phyloP scores from a whole-genome alignment of 2,797 vertebrate genomes.

The Halcyon chelicuti region DNA sequence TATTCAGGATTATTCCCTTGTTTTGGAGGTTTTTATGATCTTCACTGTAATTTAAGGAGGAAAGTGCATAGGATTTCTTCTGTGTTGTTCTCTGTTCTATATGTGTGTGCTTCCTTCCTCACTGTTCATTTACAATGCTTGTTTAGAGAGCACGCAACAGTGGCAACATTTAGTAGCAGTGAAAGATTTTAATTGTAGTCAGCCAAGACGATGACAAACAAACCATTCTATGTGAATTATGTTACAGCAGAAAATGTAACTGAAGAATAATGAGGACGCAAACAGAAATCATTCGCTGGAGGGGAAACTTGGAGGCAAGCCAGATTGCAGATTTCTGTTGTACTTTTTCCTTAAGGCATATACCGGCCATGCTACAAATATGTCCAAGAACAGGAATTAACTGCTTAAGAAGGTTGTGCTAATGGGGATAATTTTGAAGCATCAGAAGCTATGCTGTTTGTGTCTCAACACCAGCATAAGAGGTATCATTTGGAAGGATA shows the following conservation, averaged over 20 bases:
- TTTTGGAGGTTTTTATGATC: background rate
- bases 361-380: background rate
- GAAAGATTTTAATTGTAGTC: background rate
- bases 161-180: background rate
- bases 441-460: background rate
- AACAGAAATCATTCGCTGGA: constrained; percentile 30
- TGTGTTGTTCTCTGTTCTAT: background rate
- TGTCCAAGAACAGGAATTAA: constrained; percentile 12
- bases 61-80: background rate
- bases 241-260: background rate
- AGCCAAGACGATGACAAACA: rapidly evolving
- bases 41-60: constrained; percentile 15
- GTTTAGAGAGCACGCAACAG: background rate
- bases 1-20: background rate
- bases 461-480: background rate
- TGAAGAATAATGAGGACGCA: background rate
- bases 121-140: background rate
- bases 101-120: background rate
- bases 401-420: background rate
- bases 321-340: background rate
- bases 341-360: background rate
- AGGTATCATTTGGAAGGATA: background rate
- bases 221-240: background rate
- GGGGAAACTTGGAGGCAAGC: background rate
- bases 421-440: background rate